These are phyloP conservation scores for Pseudorhiza aurosa DNA, from an alignment of 30 jellyfish, hydroid and myxozoan genomes.

Conservation along the genomic window DNA sequence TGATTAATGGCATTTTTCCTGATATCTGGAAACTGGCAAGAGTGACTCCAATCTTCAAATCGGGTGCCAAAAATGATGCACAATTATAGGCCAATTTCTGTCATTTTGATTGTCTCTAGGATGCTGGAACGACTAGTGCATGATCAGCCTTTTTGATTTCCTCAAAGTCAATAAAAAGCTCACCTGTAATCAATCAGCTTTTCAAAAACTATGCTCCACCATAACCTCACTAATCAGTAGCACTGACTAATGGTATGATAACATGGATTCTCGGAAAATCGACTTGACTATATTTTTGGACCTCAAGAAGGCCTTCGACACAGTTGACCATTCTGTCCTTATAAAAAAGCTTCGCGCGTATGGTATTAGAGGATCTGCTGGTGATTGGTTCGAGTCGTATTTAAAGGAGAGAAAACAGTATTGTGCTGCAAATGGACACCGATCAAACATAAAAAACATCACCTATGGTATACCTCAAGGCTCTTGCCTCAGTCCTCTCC, in stretches of 20 bases:
- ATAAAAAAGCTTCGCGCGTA: slow-evolving; percentile 2
- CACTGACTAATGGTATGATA: slow-evolving; percentile 47
- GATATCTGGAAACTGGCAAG: slow-evolving; percentile 53
- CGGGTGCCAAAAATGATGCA: slow-evolving; percentile 49
- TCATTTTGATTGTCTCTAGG: slow-evolving; percentile 29
- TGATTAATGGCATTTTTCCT: slow-evolving; percentile 21
- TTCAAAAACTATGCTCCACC: slow-evolving; percentile 49
- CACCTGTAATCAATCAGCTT: slow-evolving; percentile 44
- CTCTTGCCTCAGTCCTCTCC: slow-evolving; percentile 22
- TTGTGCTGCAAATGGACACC: slow-evolving; percentile 1
- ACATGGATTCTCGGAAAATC: slow-evolving; percentile 7
- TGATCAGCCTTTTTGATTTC: slow-evolving; percentile 43
- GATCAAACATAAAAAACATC: slow-evolving; percentile 3
- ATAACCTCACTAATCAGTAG: slow-evolving; percentile 29
- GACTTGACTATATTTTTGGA: slow-evolving; percentile 25
- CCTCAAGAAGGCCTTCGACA: slow-evolving; percentile 37
- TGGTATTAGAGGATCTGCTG: slow-evolving; percentile 35
- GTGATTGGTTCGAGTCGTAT: slow-evolving; percentile 27
- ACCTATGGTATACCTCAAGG: slow-evolving; percentile 5
- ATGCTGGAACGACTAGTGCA: slow-evolving; percentile 47
- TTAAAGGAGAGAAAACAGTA: not conserved
- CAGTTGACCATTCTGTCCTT: slow-evolving; percentile 24
- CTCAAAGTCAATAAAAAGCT: not conserved
- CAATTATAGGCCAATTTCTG: slow-evolving; percentile 38
- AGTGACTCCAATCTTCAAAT: slow-evolving; percentile 33